Evolutionary conservation across 2,797 vertebrate genomes (phyloP), one percentile per base, ranked within the genome.

Genomic region (Bovichtus variegatus): DNA sequence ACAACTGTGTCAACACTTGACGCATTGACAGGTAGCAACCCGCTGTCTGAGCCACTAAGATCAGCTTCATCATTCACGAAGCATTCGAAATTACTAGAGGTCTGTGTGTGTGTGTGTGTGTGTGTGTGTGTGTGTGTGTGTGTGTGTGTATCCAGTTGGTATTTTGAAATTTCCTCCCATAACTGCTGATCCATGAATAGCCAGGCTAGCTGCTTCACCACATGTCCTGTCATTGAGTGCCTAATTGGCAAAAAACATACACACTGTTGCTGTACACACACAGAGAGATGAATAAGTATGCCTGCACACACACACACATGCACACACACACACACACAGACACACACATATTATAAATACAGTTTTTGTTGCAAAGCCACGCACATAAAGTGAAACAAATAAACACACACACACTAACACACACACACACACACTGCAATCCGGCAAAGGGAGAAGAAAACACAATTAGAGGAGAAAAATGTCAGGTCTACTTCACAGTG

Each of bases 121-220:
- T 80, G 44, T 69, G 50, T 71, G 43, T 79, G 49, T 73, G 62
- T 65, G 63, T 60, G 61, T 47, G 65, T 65, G 57, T 82, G 25
- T 74, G 60, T 65, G 71, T 60, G 69, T 67, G 74, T 64, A 58
- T 83, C 82, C 79, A 88, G 78, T 90, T 87, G 81, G 88, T 87
- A 87, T 91, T 88, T 90, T 76, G 79, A 93, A 82, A 82, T 91
- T 82, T 87, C 41, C 78, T 88, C 80, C 87, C 79, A 91, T 89
- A 93, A 93, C 89, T 93, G 92, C 92, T 92, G 92, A 93, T 93
- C 93, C 91, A 91, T 90, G 91, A 93, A 93, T 92, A 92, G 91
- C 79, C 87, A 81, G 64, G 82, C 81, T 81, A 81, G 93, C 90
- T 87, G 89, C 89, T 86, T 92, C 93, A 53, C 92, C 92, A 92